phyloP scores from a whole-genome alignment of 2,797 vertebrate species.

The Pelochelys cantorii region DNA sequence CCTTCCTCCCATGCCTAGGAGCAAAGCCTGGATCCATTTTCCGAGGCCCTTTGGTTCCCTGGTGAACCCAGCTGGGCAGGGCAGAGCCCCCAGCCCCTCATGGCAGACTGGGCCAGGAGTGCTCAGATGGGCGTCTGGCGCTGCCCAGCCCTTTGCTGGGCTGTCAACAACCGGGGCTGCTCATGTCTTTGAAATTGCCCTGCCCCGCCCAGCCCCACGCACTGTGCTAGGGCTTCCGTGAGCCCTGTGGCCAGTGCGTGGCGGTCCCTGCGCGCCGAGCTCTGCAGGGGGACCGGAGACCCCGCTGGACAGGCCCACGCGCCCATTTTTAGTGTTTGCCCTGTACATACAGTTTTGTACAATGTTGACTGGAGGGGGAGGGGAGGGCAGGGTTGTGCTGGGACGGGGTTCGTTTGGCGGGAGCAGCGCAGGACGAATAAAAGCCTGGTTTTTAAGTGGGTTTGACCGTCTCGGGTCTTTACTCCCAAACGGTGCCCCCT shows the following conservation, averaged over 20 bases:
- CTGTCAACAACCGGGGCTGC: background rate
- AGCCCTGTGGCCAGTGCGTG: background rate
- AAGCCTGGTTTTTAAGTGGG: constrained; percentile 74
- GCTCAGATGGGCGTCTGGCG: background rate
- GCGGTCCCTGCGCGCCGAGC: background rate
- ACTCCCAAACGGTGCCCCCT: background rate
- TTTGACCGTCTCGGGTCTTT: background rate
- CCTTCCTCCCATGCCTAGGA: background rate
- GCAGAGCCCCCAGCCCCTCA: background rate
- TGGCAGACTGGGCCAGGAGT: background rate
- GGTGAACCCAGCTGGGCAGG: background rate
- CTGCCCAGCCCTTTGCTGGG: background rate
- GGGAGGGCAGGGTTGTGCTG: constrained; percentile 53
- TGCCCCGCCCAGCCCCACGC: background rate
- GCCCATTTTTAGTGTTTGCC: constrained; percentile 70
- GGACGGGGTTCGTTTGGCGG: constrained; percentile 63
- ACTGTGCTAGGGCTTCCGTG: background rate
- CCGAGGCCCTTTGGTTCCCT: background rate
- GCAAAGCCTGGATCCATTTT: background rate
- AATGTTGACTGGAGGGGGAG: constrained; percentile 71
- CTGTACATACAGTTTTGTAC: constrained; percentile 86
- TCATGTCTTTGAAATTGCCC: background rate
- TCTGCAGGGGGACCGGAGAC: background rate
- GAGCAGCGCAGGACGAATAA: constrained; percentile 74
- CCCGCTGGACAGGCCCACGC: constrained; percentile 14